These are phyloP conservation scores for Laspeyria flexula DNA, from an alignment of 2,888 invertebrate species.

Conservation along the genomic window DNA sequence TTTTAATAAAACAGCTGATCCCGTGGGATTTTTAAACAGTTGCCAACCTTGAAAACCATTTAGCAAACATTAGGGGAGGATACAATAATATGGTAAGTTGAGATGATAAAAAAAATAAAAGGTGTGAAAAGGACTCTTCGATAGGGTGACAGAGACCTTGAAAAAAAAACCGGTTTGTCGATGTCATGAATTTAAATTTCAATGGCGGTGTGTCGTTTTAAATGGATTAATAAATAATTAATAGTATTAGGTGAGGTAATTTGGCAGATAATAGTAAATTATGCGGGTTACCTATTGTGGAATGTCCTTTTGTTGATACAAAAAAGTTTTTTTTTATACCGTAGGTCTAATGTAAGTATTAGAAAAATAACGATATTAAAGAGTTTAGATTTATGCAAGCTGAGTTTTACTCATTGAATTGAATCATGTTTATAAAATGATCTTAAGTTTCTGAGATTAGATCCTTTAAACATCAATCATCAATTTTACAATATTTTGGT, in stretches of 20 bases:
- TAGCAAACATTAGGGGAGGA: slow-evolving; percentile 63
- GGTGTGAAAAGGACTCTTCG: slow-evolving; percentile 47
- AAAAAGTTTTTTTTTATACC: not conserved
- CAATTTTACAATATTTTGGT: no score
- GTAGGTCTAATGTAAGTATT: no score
- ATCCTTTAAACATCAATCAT: no score
- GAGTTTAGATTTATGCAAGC: no score
- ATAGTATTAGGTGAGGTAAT: slow-evolving; percentile 37
- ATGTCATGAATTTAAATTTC: slow-evolving; percentile 43
- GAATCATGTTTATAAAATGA: no score
- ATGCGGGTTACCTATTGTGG: slow-evolving; percentile 23
- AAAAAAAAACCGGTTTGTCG: slow-evolving; percentile 38
- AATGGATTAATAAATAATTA: slow-evolving; percentile 45
- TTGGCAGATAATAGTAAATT: slow-evolving; percentile 38
- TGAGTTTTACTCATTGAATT: no score
- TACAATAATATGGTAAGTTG: slow-evolving; percentile 45
- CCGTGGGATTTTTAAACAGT: slow-evolving; percentile 63
- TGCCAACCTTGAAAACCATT: slow-evolving; percentile 60
- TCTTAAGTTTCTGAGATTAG: no score
- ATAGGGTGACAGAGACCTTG: slow-evolving; percentile 47
- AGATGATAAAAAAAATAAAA: slow-evolving; percentile 43
- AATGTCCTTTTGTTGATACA: not conserved
- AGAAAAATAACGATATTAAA: no score
- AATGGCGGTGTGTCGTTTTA: slow-evolving; percentile 30
- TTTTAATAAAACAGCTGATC: slow-evolving; percentile 28